Evolutionary conservation across 1,140 invertebrate species (phyloP), one percentile per base, ranked within the genome.

Genomic region (Tetramorium parvispinum): DNA sequence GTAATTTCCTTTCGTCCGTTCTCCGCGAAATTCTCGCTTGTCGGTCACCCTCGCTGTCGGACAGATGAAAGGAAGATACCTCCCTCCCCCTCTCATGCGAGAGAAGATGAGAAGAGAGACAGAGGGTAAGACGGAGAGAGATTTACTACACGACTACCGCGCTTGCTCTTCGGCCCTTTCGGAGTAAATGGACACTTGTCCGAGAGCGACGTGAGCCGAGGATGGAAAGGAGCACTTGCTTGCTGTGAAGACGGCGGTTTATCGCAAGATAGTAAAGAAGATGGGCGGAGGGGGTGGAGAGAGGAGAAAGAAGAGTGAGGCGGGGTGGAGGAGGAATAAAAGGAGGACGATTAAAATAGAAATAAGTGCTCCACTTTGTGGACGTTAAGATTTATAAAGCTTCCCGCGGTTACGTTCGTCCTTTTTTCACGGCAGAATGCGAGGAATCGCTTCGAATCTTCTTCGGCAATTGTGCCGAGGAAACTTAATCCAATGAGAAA

Each of bases 321-420:
- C 49, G 3, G 13, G 49, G n/a, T 11, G 57, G 24, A 32, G 16
- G 51, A 11, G 21, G 85, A 76, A 71, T 78, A 89, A 88, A 89
- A 89, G 85, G 83, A 79, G 87, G 65, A 6, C 70, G 88, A 89
- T 89, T 89, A 89, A 89, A 88, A 76, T 79, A 87, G 88, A 89
- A 89, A 89, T 89, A 89, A 89, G 85, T 88, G 88, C 49, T 89
- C 85, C 85, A 78, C 71, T 89, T 89, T 86, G 88, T 55, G 71
- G 77, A 68, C 51, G 70, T 85, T 66, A 40, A 77, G 76, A 89
- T 88, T 89, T 85, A 86, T 89, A 89, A 89, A 89, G 87, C 88
- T 86, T 40, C 73, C 87, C 51, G 57, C 11, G 40, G 53, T 73
- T 57, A 46, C 79, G 10, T 37, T 83, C 68, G n/a, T 27, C 13